phyloP scores from a whole-genome alignment of 2,113 vertebrate species.

The Mesocricetus auratus region DNA sequence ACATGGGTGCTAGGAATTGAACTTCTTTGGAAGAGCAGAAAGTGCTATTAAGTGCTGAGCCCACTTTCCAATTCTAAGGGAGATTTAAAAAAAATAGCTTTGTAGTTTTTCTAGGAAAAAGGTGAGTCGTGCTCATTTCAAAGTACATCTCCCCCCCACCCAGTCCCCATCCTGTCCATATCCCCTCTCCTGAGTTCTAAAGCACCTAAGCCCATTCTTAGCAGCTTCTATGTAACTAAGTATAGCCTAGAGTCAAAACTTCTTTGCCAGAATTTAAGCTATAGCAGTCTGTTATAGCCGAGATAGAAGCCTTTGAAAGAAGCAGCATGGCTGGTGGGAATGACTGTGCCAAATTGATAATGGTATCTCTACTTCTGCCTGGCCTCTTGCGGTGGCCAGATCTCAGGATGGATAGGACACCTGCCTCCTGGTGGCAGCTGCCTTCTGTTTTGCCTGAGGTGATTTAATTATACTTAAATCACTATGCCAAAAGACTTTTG shows the following conservation, averaged over 20 bases:
- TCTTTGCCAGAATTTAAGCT: slow-evolving; percentile 65
- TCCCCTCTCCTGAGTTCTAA: slow-evolving; percentile 41
- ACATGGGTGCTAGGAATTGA: neutral
- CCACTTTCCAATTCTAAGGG: neutral
- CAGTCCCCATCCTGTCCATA: neutral
- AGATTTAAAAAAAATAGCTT: too few species aligned
- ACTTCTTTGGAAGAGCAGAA: neutral
- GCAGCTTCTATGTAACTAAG: slow-evolving; percentile 55
- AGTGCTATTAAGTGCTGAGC: neutral
- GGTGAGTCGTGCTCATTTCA: neutral
- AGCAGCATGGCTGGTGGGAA: neutral
- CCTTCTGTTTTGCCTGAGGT: neutral
- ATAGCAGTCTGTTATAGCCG: slow-evolving; percentile 59
- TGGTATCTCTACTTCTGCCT: neutral
- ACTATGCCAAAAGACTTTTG: neutral
- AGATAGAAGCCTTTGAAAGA: slow-evolving; percentile 36
- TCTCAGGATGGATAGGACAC: neutral
- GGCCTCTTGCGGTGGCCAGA: neutral
- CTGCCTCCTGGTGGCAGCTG: neutral
- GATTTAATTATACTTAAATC: neutral
- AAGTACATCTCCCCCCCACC: slow-evolving; percentile 39
- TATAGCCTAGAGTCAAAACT: slow-evolving; percentile 57
- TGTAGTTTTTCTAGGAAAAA: neutral
- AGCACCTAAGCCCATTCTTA: slow-evolving; percentile 55
- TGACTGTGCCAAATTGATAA: neutral